Percentiles rank a stretch among this genome's conserved stretches.
Conservation (phyloP, 2,888 invertebrate genomes). For the Zygothrica quintamaculata region DNA sequence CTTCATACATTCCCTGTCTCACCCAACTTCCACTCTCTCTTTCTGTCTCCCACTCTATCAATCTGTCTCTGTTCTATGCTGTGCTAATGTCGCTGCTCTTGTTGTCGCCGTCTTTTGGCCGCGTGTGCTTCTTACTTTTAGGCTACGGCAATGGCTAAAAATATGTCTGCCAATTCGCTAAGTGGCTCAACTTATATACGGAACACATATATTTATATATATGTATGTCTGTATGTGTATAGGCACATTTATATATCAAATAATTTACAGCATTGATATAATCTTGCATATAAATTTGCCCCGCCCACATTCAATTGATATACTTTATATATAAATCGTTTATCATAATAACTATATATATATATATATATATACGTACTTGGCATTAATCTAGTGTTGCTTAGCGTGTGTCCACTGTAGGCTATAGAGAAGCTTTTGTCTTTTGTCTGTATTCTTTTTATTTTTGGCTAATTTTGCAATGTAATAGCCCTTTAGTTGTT, state of each 20-base stretch:
- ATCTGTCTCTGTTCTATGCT: constrained; percentile 15
- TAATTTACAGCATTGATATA: not conserved
- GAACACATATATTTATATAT: not conserved
- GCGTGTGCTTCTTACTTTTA: constrained; percentile 60
- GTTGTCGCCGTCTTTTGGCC: constrained; percentile 42
- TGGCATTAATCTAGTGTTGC: not conserved
- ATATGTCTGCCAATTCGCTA: constrained; percentile 75
- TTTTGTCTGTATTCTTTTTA: constrained; percentile 18
- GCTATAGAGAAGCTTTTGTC: constrained; percentile 12
- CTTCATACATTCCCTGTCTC: constrained; percentile 19
- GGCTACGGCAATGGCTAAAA: constrained; percentile 65
- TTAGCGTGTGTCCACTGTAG: constrained; percentile 28
- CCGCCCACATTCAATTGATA: too few relatives aligned
- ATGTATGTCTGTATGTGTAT: not conserved
- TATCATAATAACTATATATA: too few relatives aligned
- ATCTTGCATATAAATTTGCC: too few relatives aligned
- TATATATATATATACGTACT: too few relatives aligned
- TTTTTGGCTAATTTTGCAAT: constrained; percentile 34
- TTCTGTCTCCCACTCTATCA: not conserved
- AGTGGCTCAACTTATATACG: constrained; percentile 64
- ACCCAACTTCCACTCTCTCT: constrained; percentile 13
- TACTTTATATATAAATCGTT: too few relatives aligned
- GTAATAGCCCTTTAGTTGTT: constrained; percentile 25
- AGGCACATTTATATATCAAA: too few relatives aligned
- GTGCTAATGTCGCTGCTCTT: constrained; percentile 7